Base-by-base conservation (phyloP, 2,888 invertebrate species). In the Leptura quadrifasciata region DNA sequence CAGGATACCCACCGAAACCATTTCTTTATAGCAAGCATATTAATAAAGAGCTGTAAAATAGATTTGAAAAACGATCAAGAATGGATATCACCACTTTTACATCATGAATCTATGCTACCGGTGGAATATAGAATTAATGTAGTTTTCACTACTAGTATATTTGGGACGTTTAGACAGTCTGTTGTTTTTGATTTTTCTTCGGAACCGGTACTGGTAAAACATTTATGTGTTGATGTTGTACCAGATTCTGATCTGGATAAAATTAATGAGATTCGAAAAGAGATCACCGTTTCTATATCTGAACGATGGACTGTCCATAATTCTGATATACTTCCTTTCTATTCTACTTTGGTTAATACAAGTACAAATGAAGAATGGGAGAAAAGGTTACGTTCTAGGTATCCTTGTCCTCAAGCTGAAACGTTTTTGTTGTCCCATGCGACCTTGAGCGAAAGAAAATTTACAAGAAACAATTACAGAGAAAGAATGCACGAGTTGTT, bases 101-200 rank as follows among this genome's bases (percentile, higher is more conserved):
- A 79, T 55, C 79, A 79, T 18, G 82, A 82, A 18, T 82, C 83
- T 0, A 79, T 84, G 65, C 52, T 79, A 10, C 75, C 78, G 0
- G 79, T 81, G 6, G 84, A 84, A 27, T 85, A 85, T 72, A 80
- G 77, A 79, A 85, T 78, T 76, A 85, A 75, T 76, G 85, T 84
- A 69, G 85, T 80, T 24, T 86, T 85, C 70, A 84, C 83, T 17
- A 94, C 94, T 0, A 93, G 94, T 79, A 94, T 95, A 74, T 95
- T 94, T 85, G 95, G 94, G 24, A 95, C 95, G 2, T 96, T 95
- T 87, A 91, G 94, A 2, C 95, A 96, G 87, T 92, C 94, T 0
- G 91, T 96, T 1, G 93, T 95, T 3, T 94, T 95, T 87, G 95
- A 95, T 87, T 94, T 95, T 84, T 94, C 94, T 0, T 87, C 88